Percentiles rank a stretch among this genome's conserved stretches.
Evolutionary conservation across 2,888 invertebrate genomes (phyloP).

Genomic region (Capitulum mitella): DNA sequence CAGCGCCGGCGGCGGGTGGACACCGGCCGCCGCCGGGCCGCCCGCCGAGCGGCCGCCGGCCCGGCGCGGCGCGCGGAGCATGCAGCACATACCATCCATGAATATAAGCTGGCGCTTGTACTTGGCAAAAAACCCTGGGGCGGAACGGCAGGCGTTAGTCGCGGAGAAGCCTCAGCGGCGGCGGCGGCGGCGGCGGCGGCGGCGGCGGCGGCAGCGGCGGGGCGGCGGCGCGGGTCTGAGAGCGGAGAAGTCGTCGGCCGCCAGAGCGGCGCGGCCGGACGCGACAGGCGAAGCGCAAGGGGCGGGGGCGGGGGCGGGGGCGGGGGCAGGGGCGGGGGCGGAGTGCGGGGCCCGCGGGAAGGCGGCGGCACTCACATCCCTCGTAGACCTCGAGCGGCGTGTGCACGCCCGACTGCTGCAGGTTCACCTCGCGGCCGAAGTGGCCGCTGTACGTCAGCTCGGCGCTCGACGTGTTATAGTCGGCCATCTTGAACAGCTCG

Average conservation of each 20-base stretch:
- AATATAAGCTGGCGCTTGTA: background rate
- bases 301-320: background rate
- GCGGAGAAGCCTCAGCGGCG: background rate
- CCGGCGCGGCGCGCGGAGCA: background rate
- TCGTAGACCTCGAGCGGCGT: slow-evolving; percentile 48
- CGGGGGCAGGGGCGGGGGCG: background rate
- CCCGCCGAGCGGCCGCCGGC: no score
- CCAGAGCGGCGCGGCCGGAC: background rate
- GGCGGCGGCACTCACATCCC: slow-evolving; percentile 43
- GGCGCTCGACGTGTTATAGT: background rate
- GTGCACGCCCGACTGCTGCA: slow-evolving; percentile 43
- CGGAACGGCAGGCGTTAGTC: background rate
- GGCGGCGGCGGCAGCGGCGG: background rate
- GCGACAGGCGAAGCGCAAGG: background rate
- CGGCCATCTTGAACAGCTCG: slow-evolving; percentile 14
- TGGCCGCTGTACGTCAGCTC: background rate
- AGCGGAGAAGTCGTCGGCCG: no score
- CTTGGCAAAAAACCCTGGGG: slow-evolving; percentile 26
- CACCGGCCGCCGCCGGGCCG: no score
- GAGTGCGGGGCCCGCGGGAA: no score
- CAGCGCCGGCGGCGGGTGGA: no score
- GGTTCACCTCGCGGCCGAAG: background rate
- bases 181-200: background rate
- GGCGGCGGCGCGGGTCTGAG: no score
- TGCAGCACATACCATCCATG: slow-evolving; percentile 25